Conservation (phyloP, 2,113 vertebrate species). For the Daphoenositta chrysoptera region DNA sequence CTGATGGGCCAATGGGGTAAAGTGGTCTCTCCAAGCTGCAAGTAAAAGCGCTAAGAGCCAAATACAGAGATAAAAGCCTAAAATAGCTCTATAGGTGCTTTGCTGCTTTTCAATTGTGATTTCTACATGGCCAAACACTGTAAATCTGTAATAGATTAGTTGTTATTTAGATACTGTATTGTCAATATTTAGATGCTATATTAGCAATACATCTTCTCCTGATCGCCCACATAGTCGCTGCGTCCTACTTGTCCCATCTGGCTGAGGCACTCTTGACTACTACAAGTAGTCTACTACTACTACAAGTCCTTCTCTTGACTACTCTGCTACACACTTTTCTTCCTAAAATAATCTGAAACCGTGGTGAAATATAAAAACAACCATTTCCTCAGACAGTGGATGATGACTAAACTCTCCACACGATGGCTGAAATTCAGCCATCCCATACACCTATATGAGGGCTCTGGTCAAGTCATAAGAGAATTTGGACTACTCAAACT, state of each 20-base stretch:
- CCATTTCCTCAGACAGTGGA: not conserved
- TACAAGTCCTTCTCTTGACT: not conserved
- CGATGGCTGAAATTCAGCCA: not conserved
- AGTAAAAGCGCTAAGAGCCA: not conserved
- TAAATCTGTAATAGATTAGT: not conserved
- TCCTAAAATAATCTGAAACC: not conserved
- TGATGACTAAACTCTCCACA: not conserved
- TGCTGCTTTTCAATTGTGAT: not conserved
- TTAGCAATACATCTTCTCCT: not conserved
- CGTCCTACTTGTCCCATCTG: not conserved
- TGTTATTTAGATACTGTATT: not conserved
- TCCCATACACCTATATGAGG: not conserved
- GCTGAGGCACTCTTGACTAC: too few relatives aligned
- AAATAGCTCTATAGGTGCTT: not conserved
- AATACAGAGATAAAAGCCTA: not conserved
- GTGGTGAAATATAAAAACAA: not conserved
- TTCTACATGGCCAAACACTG: not conserved
- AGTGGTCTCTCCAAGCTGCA: rapidly evolving
- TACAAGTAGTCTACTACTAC: too few relatives aligned
- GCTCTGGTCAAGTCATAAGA: not conserved
- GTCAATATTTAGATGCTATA: not conserved
- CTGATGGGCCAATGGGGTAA: not conserved
- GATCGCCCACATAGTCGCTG: not conserved
- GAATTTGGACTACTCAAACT: not conserved
- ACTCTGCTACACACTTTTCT: not conserved